Evolutionary conservation across 2,797 vertebrate species (phyloP), one percentile per base, ranked within the genome.

Genomic region (Poeciliopsis infans): DNA sequence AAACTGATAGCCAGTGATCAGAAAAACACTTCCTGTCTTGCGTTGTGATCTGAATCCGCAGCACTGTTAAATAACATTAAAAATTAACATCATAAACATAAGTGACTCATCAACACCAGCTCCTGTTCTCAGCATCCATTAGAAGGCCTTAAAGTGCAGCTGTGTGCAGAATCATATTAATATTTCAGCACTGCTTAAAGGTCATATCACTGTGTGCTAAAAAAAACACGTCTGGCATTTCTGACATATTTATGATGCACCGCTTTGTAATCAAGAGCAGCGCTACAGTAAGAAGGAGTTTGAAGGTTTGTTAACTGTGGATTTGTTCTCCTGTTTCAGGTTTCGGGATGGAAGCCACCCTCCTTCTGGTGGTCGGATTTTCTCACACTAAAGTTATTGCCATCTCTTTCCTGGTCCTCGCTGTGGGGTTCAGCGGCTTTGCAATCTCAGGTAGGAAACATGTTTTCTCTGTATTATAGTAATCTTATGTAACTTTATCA

Each of bases 391-490:
- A 97, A 91, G 96, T 86, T 0, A 88, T 97, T 0, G 97, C 97
- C 51, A 98, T 98, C 82, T 96, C 97, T 28, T 98, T 98, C 90
- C 88, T 98, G 51, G 96, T 98, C 72, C 94, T 98, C 1, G 97
- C 97, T 2, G 97, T 98, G 75, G 97, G 97, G 49, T 98, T 98
- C 93, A 98, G 97, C 77, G 97, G 97, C 72, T 98, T 98, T 78
- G 97, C 97, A 47, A 98, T 98, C 88, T 98, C 97, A 90, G 97
- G 97, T 97, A 79, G 91, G 90, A 84, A 70, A 74, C 66, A 70
- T 28, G 7, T 72, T 69, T 43, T 68, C 15, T 68, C 33, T 71
- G 6, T 43, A 49, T 31, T 59, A 2, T 4, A 0, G 8, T 74
- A 1, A 66, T 23, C 16, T 66, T 39, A 68, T 68, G 36, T 41